Base-by-base conservation (phyloP, 1,140 invertebrate species). In the Harpegnathos saltator region DNA sequence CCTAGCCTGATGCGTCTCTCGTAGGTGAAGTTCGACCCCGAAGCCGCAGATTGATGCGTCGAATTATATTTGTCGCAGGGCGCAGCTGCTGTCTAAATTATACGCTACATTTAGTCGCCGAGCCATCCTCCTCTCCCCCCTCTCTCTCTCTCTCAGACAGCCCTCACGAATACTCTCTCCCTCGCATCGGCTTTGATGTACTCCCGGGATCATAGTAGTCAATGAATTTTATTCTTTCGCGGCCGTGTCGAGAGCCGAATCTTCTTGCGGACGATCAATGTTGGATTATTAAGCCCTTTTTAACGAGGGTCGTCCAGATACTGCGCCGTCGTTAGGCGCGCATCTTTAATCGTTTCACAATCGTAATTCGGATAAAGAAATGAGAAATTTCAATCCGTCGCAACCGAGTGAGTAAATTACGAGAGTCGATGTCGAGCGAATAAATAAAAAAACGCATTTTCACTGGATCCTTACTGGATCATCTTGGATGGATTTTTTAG, bases 1-100 rank as follows among this genome's bases (percentile, higher is more conserved):
- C 69, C 48, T 29, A 54, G 73, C 62, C 15, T 48, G 59, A 62
- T 11, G 12, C 68, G 65, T 71, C 58, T 71, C 58, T 56, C 62
- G 29, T 66, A 52, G 22, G 54, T 68, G 74, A 91, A 91, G 90
- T 90, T 91, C 85, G 89, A 73, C 86, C 71, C 91, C 88, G 86
- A 89, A 84, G 90, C 92, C 93, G 83, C 92, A 93, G 93, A 93
- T 93, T 93, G 93, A 93, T 93, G 92, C 89, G 90, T 85, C 89
- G 92, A 93, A 93, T 93, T 93, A 93, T 91, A 90, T 89, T 93
- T 89, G 91, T 92, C 91, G 88, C 91, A 83, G 85, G 89, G 59
- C 84, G 62, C 85, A 87, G 91, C 90, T 90, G 85, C 88, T 88
- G 90, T 90, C 91, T 93, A 91, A 94, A 94, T 94, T 93, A 93